Conservation (phyloP, 2,113 vertebrate genomes). For the Plecotus auritus region DNA sequence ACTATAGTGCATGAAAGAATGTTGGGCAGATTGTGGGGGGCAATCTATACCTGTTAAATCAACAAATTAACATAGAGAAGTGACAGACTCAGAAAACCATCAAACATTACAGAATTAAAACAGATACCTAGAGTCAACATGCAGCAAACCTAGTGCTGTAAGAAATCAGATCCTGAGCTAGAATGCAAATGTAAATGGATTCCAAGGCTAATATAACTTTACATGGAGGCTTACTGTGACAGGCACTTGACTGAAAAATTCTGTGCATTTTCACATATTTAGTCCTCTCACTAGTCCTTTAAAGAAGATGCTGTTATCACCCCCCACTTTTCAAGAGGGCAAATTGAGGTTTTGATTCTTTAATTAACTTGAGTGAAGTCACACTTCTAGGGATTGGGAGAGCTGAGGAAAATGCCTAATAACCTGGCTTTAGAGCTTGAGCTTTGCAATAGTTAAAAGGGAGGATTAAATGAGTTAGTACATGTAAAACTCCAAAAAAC, state of each 20-base stretch:
- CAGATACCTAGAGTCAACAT: neutral
- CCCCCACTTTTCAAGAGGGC: neutral
- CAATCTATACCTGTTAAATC: neutral
- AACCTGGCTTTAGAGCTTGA: neutral
- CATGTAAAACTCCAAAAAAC: neutral
- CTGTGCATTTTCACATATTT: neutral
- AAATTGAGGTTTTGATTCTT: neutral
- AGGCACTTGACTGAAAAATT: neutral
- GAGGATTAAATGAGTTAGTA: neutral
- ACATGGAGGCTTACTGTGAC: neutral
- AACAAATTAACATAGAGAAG: neutral
- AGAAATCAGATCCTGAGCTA: neutral
- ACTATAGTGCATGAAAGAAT: neutral
- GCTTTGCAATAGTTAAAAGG: neutral
- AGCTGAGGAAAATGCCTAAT: neutral
- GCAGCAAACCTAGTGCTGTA: neutral
- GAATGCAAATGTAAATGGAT: neutral
- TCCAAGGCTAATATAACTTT: neutral
- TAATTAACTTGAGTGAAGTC: neutral
- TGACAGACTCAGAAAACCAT: neutral
- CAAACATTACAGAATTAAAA: neutral
- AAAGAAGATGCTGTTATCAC: neutral
- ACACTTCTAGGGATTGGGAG: fast-evolving
- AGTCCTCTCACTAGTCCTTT: neutral
- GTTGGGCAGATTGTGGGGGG: neutral